Base-by-base conservation (phyloP, 2,888 invertebrate genomes). In the Athalia cordata region DNA sequence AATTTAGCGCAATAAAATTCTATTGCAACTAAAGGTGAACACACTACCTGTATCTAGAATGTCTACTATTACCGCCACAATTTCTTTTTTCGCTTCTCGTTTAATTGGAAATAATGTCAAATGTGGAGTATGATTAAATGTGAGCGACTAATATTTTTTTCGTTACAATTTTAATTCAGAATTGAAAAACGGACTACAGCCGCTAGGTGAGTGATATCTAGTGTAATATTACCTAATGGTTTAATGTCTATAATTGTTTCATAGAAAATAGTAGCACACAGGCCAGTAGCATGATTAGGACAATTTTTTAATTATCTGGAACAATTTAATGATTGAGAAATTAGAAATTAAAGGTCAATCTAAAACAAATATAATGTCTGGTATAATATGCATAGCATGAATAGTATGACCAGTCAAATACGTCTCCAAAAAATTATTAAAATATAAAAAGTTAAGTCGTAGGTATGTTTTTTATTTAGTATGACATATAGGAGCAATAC, bases 21-120 rank as follows among this genome's bases (percentile, higher is more conserved):
- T 72, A 72, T 72, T 72, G n/a, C 5, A 59, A 59, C 59, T 57
- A 72, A 72, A 55, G 29, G 57, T 72, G 57, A 13, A 72, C 59
- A 72, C 72, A 59, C 72, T 72, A 72, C 72, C 59, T 72, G 72
- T 59, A 72, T 72, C 47, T 52, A 72, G 57, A 72, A 72, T 59
- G 59, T 59, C n/a, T 47, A 5, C 57, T 72, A 59, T 15, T 15
- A 47, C 52, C 45, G 55, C 11, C 45, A 55, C 55, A 50, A 70
- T n/a, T 70, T 70, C 29, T 29, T 29, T 70, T 7, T 55, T 8
- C 45, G 45, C 6, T 68, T 68, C 50, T 68, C 68, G 0, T 57
- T 59, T 3, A 45, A 47, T 59, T 47, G n/a, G 47, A 9, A n/a
- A 59, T 68, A 57, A 5, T 59, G 9, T 72, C 9, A 13, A 8